Conservation (phyloP, 2,113 vertebrate genomes). For the Sturnus vulgaris region DNA sequence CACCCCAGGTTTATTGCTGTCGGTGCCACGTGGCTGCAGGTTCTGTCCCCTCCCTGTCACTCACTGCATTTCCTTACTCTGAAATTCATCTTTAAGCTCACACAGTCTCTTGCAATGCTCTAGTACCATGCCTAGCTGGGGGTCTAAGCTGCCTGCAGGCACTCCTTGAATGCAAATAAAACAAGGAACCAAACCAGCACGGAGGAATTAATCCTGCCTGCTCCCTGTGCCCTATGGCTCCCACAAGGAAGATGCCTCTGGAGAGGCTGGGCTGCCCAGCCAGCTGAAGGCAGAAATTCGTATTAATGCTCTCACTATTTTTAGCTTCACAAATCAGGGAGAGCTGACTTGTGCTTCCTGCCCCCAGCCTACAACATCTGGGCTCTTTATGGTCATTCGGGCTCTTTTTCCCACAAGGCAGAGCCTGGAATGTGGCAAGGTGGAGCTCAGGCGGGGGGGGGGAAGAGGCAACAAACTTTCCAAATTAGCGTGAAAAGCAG, state of each 20-base stretch:
- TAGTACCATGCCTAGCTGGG: not conserved
- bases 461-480: conserved; percentile 9
- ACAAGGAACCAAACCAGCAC: not conserved
- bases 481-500: not conserved
- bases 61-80: not conserved
- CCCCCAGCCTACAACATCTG: conserved; percentile 30
- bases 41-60: not conserved
- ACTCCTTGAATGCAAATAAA: not conserved
- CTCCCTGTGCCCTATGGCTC: not conserved
- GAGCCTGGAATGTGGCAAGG: not conserved
- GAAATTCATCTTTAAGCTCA: not conserved
- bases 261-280: not conserved
- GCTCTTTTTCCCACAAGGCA: not conserved
- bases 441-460: not conserved
- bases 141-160: not conserved
- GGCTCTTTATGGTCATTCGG: not conserved
- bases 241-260: not conserved
- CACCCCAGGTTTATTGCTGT: not conserved
- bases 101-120: rapidly evolving
- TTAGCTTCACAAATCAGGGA: not conserved
- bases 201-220: not conserved
- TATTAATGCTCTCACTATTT: not conserved
- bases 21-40: not conserved
- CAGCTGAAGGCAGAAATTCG: not conserved
- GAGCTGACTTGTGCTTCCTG: not conserved